phyloP scores from a whole-genome alignment of 2,113 vertebrate genomes.

The Anser brachyrhynchus region DNA sequence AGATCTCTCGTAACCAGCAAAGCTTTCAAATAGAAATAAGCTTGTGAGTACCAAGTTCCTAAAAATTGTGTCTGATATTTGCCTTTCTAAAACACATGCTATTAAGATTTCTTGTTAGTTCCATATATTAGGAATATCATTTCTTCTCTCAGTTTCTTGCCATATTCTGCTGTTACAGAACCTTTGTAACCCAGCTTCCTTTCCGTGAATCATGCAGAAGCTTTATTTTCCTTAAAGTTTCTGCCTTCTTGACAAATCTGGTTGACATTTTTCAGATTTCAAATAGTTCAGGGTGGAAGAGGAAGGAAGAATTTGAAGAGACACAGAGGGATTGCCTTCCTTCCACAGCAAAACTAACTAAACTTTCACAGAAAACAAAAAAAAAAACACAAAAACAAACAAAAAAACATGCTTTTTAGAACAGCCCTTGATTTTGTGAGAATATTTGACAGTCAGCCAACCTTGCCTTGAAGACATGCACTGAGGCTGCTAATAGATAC shows the following conservation, averaged over 20 bases:
- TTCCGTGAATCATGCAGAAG: background rate
- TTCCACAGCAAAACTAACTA: background rate
- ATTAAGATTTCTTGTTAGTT: background rate
- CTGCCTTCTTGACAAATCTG: background rate
- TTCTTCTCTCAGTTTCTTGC: background rate
- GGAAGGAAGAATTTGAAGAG: background rate
- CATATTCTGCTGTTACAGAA: background rate
- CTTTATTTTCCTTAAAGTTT: background rate
- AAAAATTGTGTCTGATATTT: background rate
- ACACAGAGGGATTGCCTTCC: background rate
- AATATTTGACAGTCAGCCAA: background rate
- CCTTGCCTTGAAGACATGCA: background rate
- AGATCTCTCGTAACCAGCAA: background rate
- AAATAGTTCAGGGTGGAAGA: background rate
- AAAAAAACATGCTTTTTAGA: background rate
- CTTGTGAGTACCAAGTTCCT: background rate
- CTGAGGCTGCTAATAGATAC: background rate
- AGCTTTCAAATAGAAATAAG: background rate
- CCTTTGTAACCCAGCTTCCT: background rate
- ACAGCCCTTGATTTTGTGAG: background rate
- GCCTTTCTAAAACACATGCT: background rate
- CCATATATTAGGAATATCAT: background rate
- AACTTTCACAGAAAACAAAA: background rate
- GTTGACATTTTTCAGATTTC: background rate
- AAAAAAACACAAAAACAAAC: background rate